Percentiles rank a stretch among this genome's conserved stretches.
phyloP scores from a whole-genome alignment of 1,140 invertebrate genomes.

The Drosophila rufa region DNA sequence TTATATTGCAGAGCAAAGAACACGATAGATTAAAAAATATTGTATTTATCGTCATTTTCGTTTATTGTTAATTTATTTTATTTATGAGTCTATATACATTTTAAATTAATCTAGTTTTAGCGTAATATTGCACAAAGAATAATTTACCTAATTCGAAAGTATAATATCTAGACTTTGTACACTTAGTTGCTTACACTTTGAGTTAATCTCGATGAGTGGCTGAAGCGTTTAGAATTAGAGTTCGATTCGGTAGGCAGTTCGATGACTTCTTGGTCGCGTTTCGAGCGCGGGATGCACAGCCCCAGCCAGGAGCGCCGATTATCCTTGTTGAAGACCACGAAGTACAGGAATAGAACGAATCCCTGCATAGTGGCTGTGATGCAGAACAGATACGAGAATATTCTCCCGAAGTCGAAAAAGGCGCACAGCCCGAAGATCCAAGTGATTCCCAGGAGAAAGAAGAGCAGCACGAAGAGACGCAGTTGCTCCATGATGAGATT shows the following conservation, averaged over 20 bases:
- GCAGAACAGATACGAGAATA: slow-evolving; percentile 88
- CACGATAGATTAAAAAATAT: too few relatives aligned
- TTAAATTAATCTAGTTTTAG: neutral
- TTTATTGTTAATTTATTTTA: neutral
- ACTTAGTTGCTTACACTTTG: slow-evolving; percentile 23
- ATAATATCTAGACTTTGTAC: neutral
- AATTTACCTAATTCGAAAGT: slow-evolving; percentile 10
- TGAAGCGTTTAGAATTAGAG: slow-evolving; percentile 1
- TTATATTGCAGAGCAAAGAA: too few relatives aligned
- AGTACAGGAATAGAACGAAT: slow-evolving; percentile 88
- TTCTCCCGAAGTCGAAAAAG: slow-evolving; percentile 85
- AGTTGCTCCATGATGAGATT: slow-evolving; percentile 86
- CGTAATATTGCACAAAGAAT: neutral
- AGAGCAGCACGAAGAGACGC: slow-evolving; percentile 87
- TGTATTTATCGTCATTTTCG: neutral
- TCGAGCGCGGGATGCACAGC: slow-evolving; percentile 15
- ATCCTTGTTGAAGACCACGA: slow-evolving; percentile 87
- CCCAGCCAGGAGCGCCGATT: slow-evolving; percentile 86
- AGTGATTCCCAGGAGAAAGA: slow-evolving; percentile 88
- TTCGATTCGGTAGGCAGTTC: slow-evolving; percentile 17
- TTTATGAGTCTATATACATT: neutral
- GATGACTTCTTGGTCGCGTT: neutral
- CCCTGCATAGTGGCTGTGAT: slow-evolving; percentile 88
- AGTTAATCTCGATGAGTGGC: slow-evolving; percentile 7
- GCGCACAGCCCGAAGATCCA: slow-evolving; percentile 88